Evolutionary conservation across 2,888 invertebrate species (phyloP), one percentile per base, ranked within the genome.

Genomic region (Drosophila prostipennis): DNA sequence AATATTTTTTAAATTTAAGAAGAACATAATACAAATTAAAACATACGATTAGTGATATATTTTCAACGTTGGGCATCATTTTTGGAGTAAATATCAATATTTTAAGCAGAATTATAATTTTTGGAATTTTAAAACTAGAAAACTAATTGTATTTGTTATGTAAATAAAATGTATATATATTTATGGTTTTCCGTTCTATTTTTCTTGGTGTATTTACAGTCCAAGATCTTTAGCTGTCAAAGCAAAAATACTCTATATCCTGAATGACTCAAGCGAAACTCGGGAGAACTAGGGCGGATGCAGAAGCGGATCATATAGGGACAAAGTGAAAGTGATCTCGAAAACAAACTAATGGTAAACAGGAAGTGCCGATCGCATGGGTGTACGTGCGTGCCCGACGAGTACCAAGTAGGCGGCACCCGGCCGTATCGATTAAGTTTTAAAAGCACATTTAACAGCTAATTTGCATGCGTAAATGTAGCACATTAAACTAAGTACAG

Each of bases 381-480:
- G 14, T 29, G 14, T 29, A 23, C 52, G 65, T 32, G 48, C 60
- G 37, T 58, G 29, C 14, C 49, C 8, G 37, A 53, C 8, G 37
- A 53, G 51, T 11, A 2, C 4, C 16, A 2, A 74, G 74, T 67
- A 74, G 72, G 74, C 55, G 71, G 51, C 52, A 23, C 23, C 49
- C 37, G 14, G 67, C 52, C 42, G 46, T 52, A 45, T 37, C 52
- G 67, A 65, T 71, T 74, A 74, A 39, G 23, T 34, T 54, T 65
- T 71, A 67, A 72, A 72, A 69, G 71, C 74, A 46, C 55, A 87
- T 71, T 80, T 56, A 64, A 58, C 46, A 74, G 48, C 60, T 74
- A 53, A 80, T 79, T 80, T 72, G 70, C 77, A 82, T 79, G 82
- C 65, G 72, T 75, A 75, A 80, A 64, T 78, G 55, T 55, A 60